phyloP scores from a whole-genome alignment of 2,113 vertebrate genomes.

The Nyctibius bracteatus region DNA sequence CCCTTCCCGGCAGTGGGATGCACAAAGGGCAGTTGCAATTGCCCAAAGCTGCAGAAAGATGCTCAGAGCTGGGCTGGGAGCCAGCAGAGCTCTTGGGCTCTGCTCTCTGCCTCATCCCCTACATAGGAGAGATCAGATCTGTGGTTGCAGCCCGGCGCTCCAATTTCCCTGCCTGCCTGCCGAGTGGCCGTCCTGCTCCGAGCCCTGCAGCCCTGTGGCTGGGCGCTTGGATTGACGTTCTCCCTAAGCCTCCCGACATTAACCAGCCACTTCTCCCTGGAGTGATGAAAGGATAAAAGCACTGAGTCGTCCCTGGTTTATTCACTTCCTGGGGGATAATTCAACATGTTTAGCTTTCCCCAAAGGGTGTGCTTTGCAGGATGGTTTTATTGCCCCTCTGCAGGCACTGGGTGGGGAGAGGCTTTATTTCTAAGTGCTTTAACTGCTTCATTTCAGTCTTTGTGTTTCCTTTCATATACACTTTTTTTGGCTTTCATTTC shows the following conservation, averaged over 20 bases:
- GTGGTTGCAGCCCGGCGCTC: accelerated
- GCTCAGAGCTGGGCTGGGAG: not conserved
- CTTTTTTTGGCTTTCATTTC: not conserved
- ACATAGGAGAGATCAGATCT: accelerated
- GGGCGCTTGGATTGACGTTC: not conserved
- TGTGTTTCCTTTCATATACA: constrained; percentile 3
- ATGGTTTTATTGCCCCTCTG: constrained; percentile 28
- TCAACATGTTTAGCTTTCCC: not conserved
- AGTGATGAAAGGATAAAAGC: constrained; percentile 12
- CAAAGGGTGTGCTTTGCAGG: not conserved
- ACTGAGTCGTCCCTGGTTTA: not conserved
- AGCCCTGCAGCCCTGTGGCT: accelerated
- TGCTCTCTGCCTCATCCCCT: not conserved
- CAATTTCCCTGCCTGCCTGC: not conserved
- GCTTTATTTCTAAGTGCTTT: constrained; percentile 24
- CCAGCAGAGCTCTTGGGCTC: accelerated
- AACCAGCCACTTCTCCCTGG: not conserved
- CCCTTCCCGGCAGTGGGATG: not conserved
- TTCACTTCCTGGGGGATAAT: not conserved
- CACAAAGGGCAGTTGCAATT: accelerated
- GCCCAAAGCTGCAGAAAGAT: not conserved
- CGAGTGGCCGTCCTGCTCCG: not conserved
- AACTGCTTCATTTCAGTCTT: constrained; percentile 17
- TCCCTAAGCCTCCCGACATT: not conserved
- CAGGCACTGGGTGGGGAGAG: not conserved